Conservation (phyloP, 2,888 invertebrate species). For the Amphipoea lucens region DNA sequence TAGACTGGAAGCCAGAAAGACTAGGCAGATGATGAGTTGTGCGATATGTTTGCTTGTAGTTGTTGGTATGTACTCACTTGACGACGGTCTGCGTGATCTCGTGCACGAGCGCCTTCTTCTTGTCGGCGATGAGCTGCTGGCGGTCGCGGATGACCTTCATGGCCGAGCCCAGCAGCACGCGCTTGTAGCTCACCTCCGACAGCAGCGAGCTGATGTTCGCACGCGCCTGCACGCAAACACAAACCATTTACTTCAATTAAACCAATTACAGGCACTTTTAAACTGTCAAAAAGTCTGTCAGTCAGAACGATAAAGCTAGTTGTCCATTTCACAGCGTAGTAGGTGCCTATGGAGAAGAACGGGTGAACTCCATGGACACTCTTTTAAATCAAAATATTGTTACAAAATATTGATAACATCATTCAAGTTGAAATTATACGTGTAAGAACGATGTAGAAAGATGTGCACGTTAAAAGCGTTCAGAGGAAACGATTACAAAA, state of each 20-base stretch:
- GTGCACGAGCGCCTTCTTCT: conserved; percentile 95
- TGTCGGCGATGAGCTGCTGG: conserved; percentile 95
- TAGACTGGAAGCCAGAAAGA: neutral
- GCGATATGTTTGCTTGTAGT: neutral
- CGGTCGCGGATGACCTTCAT: conserved; percentile 96
- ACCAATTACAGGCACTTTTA: neutral
- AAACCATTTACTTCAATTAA: too few species aligned
- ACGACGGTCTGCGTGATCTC: conserved; percentile 97
- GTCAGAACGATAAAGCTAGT: neutral
- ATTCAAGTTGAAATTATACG: neutral
- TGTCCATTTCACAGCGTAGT: neutral
- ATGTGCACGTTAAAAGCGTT: neutral
- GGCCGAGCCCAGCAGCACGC: conserved; percentile 93
- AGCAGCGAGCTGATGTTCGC: conserved; percentile 82
- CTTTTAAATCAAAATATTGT: neutral
- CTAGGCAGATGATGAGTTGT: neutral
- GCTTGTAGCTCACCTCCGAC: conserved; percentile 92
- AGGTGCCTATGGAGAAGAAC: neutral
- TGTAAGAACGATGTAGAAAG: neutral
- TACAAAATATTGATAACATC: too few species aligned
- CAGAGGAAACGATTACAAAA: neutral
- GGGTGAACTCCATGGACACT: neutral
- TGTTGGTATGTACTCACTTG: conserved; percentile 90
- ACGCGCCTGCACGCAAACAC: conserved; percentile 82
- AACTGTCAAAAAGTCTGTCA: neutral